Evolutionary conservation across 2,113 vertebrate species (phyloP).

Genomic region (Plectropomus leopardus): DNA sequence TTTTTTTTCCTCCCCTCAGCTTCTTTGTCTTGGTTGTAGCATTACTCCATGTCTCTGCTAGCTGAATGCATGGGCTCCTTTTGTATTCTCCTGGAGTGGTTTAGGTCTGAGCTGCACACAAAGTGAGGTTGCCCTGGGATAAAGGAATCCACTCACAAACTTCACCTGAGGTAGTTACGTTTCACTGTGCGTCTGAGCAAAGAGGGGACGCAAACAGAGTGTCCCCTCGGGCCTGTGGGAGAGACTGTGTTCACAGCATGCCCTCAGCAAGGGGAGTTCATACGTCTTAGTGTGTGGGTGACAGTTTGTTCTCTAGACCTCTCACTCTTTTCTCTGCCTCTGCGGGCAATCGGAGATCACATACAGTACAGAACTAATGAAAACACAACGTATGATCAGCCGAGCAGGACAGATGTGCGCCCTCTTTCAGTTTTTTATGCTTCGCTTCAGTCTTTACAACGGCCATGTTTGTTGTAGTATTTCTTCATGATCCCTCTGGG

Average conservation of each 20-base stretch:
- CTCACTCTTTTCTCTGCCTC: conserved; percentile 10
- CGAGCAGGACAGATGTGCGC: not conserved
- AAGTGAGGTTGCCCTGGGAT: conserved; percentile 53
- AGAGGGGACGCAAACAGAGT: conserved; percentile 28
- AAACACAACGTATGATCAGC: conserved; percentile 16
- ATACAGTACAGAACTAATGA: conserved; percentile 16
- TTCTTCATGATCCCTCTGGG: not conserved
- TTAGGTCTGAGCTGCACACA: conserved; percentile 37
- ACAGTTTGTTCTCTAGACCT: conserved; percentile 23
- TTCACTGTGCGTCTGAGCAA: conserved; percentile 53
- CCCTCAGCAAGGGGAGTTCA: conserved; percentile 12
- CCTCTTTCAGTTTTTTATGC: not conserved
- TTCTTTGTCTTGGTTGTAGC: conserved; percentile 24
- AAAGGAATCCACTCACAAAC: conserved; percentile 55
- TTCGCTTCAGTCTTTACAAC: not conserved
- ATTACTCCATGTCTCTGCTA: conserved; percentile 20
- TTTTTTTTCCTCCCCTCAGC: conserved; percentile 3
- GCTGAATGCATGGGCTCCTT: conserved; percentile 27
- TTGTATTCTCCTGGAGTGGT: conserved; percentile 22
- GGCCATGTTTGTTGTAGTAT: not conserved
- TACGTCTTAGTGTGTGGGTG: conserved; percentile 39
- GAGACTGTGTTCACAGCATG: conserved; percentile 44
- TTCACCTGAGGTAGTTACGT: conserved; percentile 57
- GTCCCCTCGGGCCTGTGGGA: conserved; percentile 25
- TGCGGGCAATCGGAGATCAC: conserved; percentile 11